Conservation (phyloP, 2,888 invertebrate species). For the Clanis bilineata region DNA sequence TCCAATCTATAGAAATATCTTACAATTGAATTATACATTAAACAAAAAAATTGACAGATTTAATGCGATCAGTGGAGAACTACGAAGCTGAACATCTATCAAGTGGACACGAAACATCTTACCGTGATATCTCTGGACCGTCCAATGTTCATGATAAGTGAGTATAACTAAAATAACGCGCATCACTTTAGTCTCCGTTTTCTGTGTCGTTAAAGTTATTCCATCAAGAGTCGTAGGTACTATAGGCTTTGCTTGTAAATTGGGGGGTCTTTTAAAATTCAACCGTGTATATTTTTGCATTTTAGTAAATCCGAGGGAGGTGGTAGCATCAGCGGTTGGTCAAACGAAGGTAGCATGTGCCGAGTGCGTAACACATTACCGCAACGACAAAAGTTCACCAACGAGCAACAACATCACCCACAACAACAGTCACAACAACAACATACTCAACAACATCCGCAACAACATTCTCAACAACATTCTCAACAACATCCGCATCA, state of each 20-base stretch:
- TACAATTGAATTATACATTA: neutral
- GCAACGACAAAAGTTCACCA: slow-evolving; percentile 72
- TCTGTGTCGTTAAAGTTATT: too few species aligned
- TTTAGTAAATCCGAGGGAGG: slow-evolving; percentile 72
- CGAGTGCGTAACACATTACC: slow-evolving; percentile 71
- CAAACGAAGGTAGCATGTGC: slow-evolving; percentile 71
- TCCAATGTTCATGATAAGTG: slow-evolving; percentile 75
- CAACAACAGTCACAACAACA: slow-evolving; percentile 38
- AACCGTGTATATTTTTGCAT: slow-evolving; percentile 14
- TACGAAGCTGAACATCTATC: slow-evolving; percentile 66
- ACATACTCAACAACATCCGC: slow-evolving; percentile 36
- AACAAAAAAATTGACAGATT: slow-evolving; percentile 46
- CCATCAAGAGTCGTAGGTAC: too few species aligned
- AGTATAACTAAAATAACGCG: slow-evolving; percentile 26
- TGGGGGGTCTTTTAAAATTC: too few species aligned
- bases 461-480: slow-evolving; percentile 41
- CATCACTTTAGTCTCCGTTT: too few species aligned
- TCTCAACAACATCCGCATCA: slow-evolving; percentile 40
- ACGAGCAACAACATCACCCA: slow-evolving; percentile 69
- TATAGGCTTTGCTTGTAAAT: too few species aligned
- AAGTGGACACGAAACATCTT: slow-evolving; percentile 59
- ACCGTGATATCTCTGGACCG: slow-evolving; percentile 60
- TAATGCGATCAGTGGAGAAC: slow-evolving; percentile 75
- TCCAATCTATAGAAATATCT: neutral
- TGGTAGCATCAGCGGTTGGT: slow-evolving; percentile 72